Base-by-base conservation (phyloP, 2,888 invertebrate species). In the Scaptodrosophila latifasciaeformis region DNA sequence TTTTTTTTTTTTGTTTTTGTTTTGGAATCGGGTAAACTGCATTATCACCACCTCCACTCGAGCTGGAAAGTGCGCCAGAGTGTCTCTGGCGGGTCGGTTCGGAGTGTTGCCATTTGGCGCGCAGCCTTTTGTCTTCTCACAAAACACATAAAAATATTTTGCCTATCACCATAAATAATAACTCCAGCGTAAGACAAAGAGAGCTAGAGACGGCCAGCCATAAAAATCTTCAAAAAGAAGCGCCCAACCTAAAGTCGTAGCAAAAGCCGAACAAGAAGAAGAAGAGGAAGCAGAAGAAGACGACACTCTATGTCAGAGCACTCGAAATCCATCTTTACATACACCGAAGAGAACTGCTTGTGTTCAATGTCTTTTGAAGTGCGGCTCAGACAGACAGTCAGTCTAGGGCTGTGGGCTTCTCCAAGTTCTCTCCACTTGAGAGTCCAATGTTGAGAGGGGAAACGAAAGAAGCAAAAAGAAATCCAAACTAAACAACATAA, bases 111-210 rank as follows among this genome's bases (percentile, higher is more conserved):
- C n/a, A 34, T 65, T 71, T 67, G 72, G n/a, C 60, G 63, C 42
- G 34, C 56, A 59, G 64, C 57, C 62, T 76, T 72, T 77, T 74
- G 68, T 72, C 71, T 72, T 72, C 50, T 65, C 70, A 21, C 40
- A 47, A 12, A 30, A 46, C 57, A 64, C 56, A 67, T 60, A 76
- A 71, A 66, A 58, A 54, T 37, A 59, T 65, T 78, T 74, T 82
- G 80, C 81, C 78, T 66, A 81, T 82, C 81, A 81, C 74, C 70
- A 69, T 82, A 79, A 81, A 81, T 82, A 81, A 82, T 82, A 79
- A 72, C 49, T 47, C 46, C 48, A 56, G 59, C 52, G 54, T 46
- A 43, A 45, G 54, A 44, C 42, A 24, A 59, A 29, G 52, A 57
- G 54, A 15, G 7, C 30, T 15, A 18, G 24, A 13, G 30, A 29